phyloP scores from a whole-genome alignment of 2,888 invertebrate species.

The Copidosoma aretas region DNA sequence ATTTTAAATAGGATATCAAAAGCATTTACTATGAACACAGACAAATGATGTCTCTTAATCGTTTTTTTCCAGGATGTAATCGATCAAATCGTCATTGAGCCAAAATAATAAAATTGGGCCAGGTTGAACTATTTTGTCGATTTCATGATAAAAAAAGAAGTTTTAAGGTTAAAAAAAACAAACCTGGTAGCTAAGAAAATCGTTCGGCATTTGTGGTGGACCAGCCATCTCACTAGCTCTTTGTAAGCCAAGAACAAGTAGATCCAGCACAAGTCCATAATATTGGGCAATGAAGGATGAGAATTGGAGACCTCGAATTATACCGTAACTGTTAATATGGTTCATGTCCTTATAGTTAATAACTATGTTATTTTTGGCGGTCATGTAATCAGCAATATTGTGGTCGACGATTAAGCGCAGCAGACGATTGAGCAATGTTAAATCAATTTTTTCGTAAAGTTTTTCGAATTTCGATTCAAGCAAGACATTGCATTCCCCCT shows the following conservation, averaged over 20 bases:
- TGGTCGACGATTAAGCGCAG: conserved; percentile 98
- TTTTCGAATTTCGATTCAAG: conserved; percentile 97
- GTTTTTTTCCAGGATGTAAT: conserved; percentile 37
- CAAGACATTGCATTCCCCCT: conserved; percentile 98
- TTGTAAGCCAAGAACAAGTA: conserved; percentile 95
- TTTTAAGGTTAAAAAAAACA: neutral
- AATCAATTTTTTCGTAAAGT: conserved; percentile 99
- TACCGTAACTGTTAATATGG: conserved; percentile 99
- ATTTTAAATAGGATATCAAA: neutral
- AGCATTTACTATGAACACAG: neutral
- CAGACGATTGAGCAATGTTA: conserved; percentile 94
- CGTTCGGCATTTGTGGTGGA: conserved; percentile 99
- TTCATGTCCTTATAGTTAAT: conserved; percentile 99
- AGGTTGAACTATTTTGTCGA: conserved; percentile 13
- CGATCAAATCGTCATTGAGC: conserved; percentile 20
- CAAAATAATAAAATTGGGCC: conserved; percentile 21
- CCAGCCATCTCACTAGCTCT: conserved; percentile 99
- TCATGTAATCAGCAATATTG: conserved; percentile 99
- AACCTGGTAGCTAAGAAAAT: conserved; percentile 92
- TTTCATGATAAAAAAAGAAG: neutral
- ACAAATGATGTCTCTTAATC: conserved; percentile 34
- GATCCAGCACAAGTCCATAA: conserved; percentile 95
- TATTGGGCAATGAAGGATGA: conserved; percentile 99
- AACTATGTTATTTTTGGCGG: conserved; percentile 99
- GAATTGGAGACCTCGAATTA: conserved; percentile 98